phyloP scores from a whole-genome alignment of 2,113 vertebrate genomes.

The Bambusicola thoracicus region DNA sequence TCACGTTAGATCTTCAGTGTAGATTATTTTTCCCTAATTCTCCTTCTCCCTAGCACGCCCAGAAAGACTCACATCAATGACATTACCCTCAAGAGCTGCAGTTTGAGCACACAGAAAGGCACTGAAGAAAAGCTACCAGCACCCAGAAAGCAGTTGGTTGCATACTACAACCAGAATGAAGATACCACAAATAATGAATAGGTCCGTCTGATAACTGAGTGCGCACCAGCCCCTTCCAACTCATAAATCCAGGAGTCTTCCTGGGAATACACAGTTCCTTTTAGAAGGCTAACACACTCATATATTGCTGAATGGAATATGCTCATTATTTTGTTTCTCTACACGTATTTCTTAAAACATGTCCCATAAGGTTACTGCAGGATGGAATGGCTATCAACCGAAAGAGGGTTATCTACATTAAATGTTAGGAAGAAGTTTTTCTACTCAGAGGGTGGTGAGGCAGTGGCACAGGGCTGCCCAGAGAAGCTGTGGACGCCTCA shows the following conservation, averaged over 20 bases:
- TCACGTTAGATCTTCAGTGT: background rate
- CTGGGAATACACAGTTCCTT: background rate
- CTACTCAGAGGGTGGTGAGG: background rate
- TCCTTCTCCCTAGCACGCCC: background rate
- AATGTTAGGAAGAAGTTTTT: background rate
- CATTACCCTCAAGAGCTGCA: background rate
- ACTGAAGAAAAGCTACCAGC: background rate
- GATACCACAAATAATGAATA: background rate
- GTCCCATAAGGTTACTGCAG: background rate
- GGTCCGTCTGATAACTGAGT: background rate
- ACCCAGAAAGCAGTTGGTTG: rapidly evolving
- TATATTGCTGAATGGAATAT: rapidly evolving
- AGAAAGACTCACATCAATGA: background rate
- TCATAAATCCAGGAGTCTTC: background rate
- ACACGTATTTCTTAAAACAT: background rate
- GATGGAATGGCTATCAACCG: background rate
- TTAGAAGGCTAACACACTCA: background rate
- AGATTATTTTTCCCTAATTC: background rate
- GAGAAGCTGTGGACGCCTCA: background rate
- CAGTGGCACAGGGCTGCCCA: background rate
- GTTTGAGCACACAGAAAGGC: background rate
- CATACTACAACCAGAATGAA: background rate
- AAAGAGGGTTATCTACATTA: too few species aligned
- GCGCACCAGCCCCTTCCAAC: background rate
- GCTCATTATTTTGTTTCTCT: background rate